A percentile compares a stretch with the other conserved stretches of the same genome.
Evolutionary conservation across 2,797 vertebrate species (phyloP).

Genomic region (Tapirus indicus): DNA sequence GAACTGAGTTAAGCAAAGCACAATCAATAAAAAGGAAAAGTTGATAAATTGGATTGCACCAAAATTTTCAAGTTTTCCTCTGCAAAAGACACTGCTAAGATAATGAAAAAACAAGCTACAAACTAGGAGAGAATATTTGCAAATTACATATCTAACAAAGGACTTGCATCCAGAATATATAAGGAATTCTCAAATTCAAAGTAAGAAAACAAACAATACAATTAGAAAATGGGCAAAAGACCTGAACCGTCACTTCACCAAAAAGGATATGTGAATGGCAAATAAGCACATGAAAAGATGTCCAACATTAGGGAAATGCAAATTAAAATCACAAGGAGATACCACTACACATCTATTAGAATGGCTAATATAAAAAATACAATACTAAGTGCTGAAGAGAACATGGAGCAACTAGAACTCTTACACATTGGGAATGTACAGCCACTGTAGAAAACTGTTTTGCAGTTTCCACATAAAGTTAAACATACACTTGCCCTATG

Average conservation of each 20-base stretch:
- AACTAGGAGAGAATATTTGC: background rate
- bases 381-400: slow-evolving; percentile 13
- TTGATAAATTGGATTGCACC: background rate
- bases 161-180: background rate
- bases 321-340: slow-evolving; percentile 27
- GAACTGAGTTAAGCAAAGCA: background rate
- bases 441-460: background rate
- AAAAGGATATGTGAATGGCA: slow-evolving; percentile 1
- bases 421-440: background rate
- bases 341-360: background rate
- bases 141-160: background rate
- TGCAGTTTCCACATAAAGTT: slow-evolving; percentile 32
- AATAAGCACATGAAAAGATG: background rate
- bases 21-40: background rate
- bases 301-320: background rate
- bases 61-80: slow-evolving; percentile 4
- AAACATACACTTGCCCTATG: slow-evolving; percentile 2
- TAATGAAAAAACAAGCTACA: background rate
- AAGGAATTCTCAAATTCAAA: slow-evolving; percentile 9
- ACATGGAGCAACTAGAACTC: background rate
- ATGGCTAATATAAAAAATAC: slow-evolving; percentile 33
- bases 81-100: slow-evolving; percentile 21
- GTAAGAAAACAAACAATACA: slow-evolving; percentile 4
- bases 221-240: slow-evolving; percentile 35
- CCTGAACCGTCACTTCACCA: background rate